phyloP scores from a whole-genome alignment of 2,113 vertebrate genomes.

The Spilogale gracilis region DNA sequence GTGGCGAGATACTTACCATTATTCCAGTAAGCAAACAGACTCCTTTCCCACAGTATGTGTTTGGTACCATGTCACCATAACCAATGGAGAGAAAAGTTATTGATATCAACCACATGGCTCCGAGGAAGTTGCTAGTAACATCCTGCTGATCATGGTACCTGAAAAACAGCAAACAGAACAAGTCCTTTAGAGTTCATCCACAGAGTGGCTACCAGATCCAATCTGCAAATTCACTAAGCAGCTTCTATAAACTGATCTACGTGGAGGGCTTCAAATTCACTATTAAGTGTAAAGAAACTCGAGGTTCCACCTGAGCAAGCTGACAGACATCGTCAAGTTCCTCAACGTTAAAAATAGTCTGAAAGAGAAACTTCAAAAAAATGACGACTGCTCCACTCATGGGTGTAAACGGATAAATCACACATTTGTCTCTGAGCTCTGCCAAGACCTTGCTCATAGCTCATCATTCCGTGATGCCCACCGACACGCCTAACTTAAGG shows the following conservation, averaged over 20 bases:
- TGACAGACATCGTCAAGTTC: neutral
- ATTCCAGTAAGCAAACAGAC: slow-evolving; percentile 99
- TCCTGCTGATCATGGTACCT: slow-evolving; percentile 99
- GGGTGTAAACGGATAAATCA: accelerated
- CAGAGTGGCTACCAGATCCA: neutral
- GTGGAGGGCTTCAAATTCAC: neutral
- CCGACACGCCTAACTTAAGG: too few relatives aligned
- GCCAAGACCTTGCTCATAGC: neutral
- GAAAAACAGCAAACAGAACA: slow-evolving; percentile 83
- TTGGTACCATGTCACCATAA: slow-evolving; percentile 99
- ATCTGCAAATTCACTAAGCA: neutral
- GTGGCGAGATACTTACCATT: slow-evolving; percentile 92
- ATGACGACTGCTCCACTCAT: neutral
- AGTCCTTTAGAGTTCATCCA: slow-evolving; percentile 45
- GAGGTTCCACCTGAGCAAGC: neutral
- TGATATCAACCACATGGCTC: slow-evolving; percentile 99
- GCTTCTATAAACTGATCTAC: neutral
- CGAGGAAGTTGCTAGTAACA: slow-evolving; percentile 99
- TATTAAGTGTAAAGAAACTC: neutral
- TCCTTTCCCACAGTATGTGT: slow-evolving; percentile 99
- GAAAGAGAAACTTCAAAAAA: neutral
- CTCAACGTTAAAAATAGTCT: neutral
- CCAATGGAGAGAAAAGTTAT: slow-evolving; percentile 99
- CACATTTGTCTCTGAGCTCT: neutral
- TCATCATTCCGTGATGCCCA: neutral